Percentiles rank a stretch among this genome's conserved stretches.
phyloP scores from a whole-genome alignment of 2,113 vertebrate genomes.

The Ceuthmochares aereus region DNA sequence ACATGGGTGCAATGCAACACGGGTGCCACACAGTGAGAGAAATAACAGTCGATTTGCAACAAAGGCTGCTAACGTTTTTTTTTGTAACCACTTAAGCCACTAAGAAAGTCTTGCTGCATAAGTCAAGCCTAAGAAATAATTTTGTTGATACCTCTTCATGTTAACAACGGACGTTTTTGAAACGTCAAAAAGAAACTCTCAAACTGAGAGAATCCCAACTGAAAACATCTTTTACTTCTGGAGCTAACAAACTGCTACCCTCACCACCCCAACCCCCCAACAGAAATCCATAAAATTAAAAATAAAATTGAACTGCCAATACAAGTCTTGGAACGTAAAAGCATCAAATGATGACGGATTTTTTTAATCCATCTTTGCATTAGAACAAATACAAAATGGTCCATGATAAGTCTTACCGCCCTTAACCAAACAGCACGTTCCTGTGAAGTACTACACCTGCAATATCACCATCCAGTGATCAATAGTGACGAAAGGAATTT shows the following conservation, averaged over 20 bases:
- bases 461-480: neutral
- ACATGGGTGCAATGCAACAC: neutral
- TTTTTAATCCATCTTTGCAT: neutral
- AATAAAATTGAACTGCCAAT: neutral
- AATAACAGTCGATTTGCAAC: neutral
- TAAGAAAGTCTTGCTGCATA: constrained; percentile 16
- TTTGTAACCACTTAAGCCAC: constrained; percentile 25
- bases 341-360: neutral
- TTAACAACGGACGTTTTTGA: neutral
- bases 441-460: neutral
- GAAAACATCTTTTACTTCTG: neutral
- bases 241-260: neutral
- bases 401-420: neutral
- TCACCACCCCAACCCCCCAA: neutral
- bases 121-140: constrained; percentile 25
- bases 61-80: constrained; percentile 1
- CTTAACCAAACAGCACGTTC: neutral
- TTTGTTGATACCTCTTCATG: constrained; percentile 10
- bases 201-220: neutral
- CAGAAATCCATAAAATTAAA: neutral
- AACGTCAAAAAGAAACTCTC: neutral
- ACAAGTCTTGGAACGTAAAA: neutral
- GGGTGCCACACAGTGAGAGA: neutral
- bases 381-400: neutral
- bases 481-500: neutral